Percentiles rank a stretch among this genome's conserved stretches.
Conservation (phyloP, 1,140 invertebrate species). For the Ephestia elutella region DNA sequence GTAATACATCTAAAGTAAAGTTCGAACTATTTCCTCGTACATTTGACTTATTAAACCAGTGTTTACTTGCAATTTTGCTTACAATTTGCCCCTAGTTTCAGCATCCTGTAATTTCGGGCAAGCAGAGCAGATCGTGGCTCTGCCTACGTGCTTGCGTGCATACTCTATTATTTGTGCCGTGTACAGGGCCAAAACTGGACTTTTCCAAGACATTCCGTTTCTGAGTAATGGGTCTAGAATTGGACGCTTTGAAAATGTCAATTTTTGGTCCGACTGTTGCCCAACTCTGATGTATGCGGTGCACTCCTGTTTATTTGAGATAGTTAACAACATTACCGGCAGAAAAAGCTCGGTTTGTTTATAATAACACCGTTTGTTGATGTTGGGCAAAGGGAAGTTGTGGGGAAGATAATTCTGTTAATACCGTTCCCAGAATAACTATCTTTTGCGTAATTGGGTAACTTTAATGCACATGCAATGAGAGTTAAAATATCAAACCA, state of each 20-base stretch:
- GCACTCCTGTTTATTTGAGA: not conserved
- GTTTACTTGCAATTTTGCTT: not conserved
- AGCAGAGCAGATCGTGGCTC: not conserved
- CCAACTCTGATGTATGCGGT: not conserved
- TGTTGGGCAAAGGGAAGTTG: not conserved
- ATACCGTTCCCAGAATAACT: not conserved
- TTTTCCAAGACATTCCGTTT: too few relatives aligned
- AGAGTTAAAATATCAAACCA: not conserved
- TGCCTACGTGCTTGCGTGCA: not conserved
- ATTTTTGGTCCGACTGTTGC: too few relatives aligned
- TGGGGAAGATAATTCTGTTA: conserved; percentile 1
- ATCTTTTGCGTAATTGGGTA: not conserved
- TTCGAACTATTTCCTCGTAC: too few relatives aligned
- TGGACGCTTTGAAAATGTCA: too few relatives aligned
- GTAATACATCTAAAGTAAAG: too few relatives aligned
- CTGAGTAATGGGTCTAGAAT: too few relatives aligned
- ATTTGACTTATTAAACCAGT: not conserved
- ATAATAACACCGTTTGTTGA: conserved; percentile 1
- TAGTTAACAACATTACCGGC: not conserved
- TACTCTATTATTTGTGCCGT: not conserved
- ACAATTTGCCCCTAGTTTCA: conserved; percentile 1
- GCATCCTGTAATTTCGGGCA: conserved; percentile 2
- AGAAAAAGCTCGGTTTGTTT: not conserved
- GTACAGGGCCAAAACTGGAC: too few relatives aligned
- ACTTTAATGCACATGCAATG: not conserved